Percentiles rank a stretch among this genome's conserved stretches.
phyloP scores from a whole-genome alignment of 2,113 vertebrate species.

The Cariama cristata region DNA sequence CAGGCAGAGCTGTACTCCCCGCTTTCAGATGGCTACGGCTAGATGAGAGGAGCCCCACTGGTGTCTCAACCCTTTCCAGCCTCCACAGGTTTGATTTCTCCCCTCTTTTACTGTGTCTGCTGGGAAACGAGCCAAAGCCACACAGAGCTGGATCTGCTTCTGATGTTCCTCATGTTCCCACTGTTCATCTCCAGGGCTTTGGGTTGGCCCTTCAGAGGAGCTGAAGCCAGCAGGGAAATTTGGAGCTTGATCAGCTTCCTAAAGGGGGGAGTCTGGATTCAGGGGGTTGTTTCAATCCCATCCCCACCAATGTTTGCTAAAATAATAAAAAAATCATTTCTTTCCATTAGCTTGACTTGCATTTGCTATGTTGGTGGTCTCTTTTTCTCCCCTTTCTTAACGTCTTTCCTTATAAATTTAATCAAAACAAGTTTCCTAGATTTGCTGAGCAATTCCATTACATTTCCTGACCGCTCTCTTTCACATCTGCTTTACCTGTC shows the following conservation, averaged over 20 bases:
- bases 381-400: neutral
- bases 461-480: neutral
- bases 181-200: slow-evolving; percentile 35
- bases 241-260: slow-evolving; percentile 46
- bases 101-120: slow-evolving; percentile 21
- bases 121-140: slow-evolving; percentile 51
- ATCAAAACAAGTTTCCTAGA: slow-evolving; percentile 2
- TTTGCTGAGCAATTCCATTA: neutral
- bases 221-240: slow-evolving; percentile 42
- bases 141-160: slow-evolving; percentile 39
- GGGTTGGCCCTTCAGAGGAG: slow-evolving; percentile 22
- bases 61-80: slow-evolving; percentile 33
- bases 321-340: slow-evolving; percentile 39
- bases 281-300: neutral
- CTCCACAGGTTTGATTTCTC: slow-evolving; percentile 38
- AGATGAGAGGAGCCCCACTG: neutral
- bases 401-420: neutral
- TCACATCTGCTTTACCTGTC: neutral
- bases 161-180: slow-evolving; percentile 30
- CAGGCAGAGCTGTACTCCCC: neutral
- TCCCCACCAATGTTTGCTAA: slow-evolving; percentile 12
- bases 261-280: neutral
- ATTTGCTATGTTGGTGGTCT: slow-evolving; percentile 52
- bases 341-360: slow-evolving; percentile 7
- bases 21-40: neutral